Evolutionary conservation across 2,797 vertebrate genomes (phyloP).

Genomic region (Sebastes minor): DNA sequence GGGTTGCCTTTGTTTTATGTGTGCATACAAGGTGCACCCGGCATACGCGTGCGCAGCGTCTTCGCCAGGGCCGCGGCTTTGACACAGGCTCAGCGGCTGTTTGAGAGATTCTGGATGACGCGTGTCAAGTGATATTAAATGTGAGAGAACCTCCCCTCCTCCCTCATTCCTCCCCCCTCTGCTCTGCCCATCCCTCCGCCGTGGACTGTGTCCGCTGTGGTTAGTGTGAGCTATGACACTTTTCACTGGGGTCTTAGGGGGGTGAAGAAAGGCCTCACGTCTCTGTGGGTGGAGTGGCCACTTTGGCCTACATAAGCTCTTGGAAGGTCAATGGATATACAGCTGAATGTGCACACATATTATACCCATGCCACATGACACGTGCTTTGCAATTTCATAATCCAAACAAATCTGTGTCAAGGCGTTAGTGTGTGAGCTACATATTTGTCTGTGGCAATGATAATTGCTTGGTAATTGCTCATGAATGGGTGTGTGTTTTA

Average conservation of each 20-base stretch:
- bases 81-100: conserved; percentile 64
- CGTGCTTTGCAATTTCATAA: background rate
- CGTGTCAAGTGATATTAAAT: conserved; percentile 80
- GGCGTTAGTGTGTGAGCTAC: background rate
- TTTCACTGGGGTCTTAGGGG: conserved; percentile 36
- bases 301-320: conserved; percentile 57
- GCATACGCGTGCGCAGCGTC: conserved; percentile 3
- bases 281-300: conserved; percentile 38
- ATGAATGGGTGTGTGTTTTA: conserved; percentile 27
- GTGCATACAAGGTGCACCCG: conserved; percentile 22
- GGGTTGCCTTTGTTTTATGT: conserved; percentile 33
- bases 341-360: background rate
- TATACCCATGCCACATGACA: background rate
- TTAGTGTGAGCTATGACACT: conserved; percentile 76
- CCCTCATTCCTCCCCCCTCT: conserved; percentile 9
- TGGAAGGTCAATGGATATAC: conserved; percentile 37
- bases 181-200: conserved; percentile 24
- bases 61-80: conserved; percentile 43
- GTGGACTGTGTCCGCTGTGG: conserved; percentile 62
- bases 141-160: conserved; percentile 61
- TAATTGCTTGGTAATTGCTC: conserved; percentile 30
- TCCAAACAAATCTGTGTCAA: conserved; percentile 8
- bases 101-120: conserved; percentile 77
- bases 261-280: conserved; percentile 49
- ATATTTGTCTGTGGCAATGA: background rate